Percentiles rank a stretch among this genome's conserved stretches.
Evolutionary conservation across 2,888 invertebrate genomes (phyloP).

Genomic region (Tiliacea aurago): DNA sequence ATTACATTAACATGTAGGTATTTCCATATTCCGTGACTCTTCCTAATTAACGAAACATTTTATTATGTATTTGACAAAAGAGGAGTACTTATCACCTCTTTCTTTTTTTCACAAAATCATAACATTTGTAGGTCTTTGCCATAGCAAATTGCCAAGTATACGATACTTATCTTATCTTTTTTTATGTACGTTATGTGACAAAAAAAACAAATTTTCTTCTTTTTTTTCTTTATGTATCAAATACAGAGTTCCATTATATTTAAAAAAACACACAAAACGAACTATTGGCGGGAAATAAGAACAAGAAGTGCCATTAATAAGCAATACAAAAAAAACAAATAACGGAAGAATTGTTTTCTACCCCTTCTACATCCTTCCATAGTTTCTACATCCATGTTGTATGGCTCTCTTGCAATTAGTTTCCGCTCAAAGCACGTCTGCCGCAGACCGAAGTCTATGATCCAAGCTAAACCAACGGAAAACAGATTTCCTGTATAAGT

Average conservation of each 20-base stretch:
- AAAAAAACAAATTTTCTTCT: no score
- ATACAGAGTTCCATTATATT: no score
- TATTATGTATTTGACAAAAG: conserved; percentile 8
- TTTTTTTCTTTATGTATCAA: no score
- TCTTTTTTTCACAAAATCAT: background rate
- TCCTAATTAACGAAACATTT: no score
- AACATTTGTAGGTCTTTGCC: background rate
- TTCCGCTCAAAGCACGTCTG: conserved; percentile 89
- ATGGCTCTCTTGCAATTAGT: conserved; percentile 89
- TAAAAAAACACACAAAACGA: background rate
- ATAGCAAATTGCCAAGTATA: background rate
- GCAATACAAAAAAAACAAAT: background rate
- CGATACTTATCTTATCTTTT: background rate
- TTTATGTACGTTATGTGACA: no score
- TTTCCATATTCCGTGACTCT: background rate
- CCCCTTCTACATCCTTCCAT: conserved; percentile 12
- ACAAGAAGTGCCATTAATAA: background rate
- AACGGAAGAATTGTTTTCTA: background rate
- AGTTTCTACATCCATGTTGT: conserved; percentile 72
- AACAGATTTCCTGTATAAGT: conserved; percentile 80
- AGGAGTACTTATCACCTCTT: background rate
- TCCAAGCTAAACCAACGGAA: conserved; percentile 83
- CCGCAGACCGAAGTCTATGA: conserved; percentile 86
- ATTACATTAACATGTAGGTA: conserved; percentile 8
- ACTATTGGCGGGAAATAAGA: background rate